Conservation (phyloP, 2,888 invertebrate species). For the Habroteleia sp. region DNA sequence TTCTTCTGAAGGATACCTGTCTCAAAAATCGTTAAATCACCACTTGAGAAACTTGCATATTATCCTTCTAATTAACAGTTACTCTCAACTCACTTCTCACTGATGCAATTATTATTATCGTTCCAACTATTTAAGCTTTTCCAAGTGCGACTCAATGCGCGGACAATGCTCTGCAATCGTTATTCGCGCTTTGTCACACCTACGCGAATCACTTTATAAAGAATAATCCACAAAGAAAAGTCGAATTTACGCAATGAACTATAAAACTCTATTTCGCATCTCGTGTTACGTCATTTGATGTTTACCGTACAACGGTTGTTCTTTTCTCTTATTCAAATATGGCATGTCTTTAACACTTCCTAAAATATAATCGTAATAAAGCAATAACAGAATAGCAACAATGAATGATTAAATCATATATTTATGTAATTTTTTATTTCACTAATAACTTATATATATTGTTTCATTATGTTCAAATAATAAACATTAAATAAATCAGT, state of each 20-base stretch:
- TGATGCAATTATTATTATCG: conserved; percentile 59
- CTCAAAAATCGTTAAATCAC: conserved; percentile 50
- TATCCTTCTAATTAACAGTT: conserved; percentile 56
- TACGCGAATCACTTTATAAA: conserved; percentile 41
- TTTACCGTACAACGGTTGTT: neutral
- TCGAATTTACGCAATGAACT: conserved; percentile 49
- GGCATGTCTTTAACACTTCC: conserved; percentile 42
- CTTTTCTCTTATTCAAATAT: conserved; percentile 31
- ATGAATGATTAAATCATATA: conserved; percentile 31
- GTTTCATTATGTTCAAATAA: conserved; percentile 27
- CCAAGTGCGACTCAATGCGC: conserved; percentile 28
- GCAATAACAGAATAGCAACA: conserved; percentile 19
- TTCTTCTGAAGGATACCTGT: conserved; percentile 21
- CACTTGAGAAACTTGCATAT: conserved; percentile 44
- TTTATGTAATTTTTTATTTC: conserved; percentile 22
- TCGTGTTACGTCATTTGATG: conserved; percentile 25
- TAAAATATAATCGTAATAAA: conserved; percentile 24
- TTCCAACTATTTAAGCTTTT: conserved; percentile 39
- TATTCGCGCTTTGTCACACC: conserved; percentile 47
- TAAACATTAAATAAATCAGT: conserved; percentile 17
- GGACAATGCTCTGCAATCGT: conserved; percentile 30
- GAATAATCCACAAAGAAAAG: conserved; percentile 55
- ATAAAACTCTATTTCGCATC: conserved; percentile 50
- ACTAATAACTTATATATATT: conserved; percentile 38
- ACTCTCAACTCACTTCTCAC: conserved; percentile 46